Evolutionary conservation across 2,797 vertebrate genomes (phyloP).

Genomic region (Cheirogaleus major): DNA sequence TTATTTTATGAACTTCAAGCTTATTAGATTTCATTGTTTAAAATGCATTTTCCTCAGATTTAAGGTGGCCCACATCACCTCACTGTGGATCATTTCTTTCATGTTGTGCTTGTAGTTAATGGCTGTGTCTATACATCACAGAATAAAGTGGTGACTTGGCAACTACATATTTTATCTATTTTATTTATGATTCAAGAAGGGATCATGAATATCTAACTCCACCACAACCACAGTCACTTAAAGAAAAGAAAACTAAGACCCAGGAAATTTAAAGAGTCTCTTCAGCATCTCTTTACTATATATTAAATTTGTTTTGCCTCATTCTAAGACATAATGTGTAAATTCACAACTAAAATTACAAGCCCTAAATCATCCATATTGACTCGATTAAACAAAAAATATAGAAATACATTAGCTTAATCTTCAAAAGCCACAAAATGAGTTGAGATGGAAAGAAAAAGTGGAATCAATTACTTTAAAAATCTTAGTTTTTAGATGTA

Average conservation of each 20-base stretch:
- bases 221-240: not conserved
- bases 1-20: not conserved
- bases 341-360: not conserved
- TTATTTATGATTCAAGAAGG: constrained; percentile 8
- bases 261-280: not conserved
- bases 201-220: not conserved
- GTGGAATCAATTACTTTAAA: not conserved
- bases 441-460: not conserved
- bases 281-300: not conserved
- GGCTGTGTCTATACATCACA: not conserved
- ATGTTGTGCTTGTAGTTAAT: not conserved
- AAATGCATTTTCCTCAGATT: not conserved
- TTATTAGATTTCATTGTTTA: not conserved
- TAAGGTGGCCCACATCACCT: not conserved
- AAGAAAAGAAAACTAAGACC: not conserved
- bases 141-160: not conserved
- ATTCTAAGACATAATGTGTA: not conserved
- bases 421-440: not conserved
- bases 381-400: not conserved
- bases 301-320: not conserved
- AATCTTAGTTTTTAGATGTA: not conserved
- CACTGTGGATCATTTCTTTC: not conserved
- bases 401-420: not conserved
- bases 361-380: not conserved
- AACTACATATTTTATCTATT: not conserved